A percentile compares a stretch with the other conserved stretches of the same genome.
phyloP scores from a whole-genome alignment of 2,113 vertebrate species.

The Cryptomyrus ogoouensis region DNA sequence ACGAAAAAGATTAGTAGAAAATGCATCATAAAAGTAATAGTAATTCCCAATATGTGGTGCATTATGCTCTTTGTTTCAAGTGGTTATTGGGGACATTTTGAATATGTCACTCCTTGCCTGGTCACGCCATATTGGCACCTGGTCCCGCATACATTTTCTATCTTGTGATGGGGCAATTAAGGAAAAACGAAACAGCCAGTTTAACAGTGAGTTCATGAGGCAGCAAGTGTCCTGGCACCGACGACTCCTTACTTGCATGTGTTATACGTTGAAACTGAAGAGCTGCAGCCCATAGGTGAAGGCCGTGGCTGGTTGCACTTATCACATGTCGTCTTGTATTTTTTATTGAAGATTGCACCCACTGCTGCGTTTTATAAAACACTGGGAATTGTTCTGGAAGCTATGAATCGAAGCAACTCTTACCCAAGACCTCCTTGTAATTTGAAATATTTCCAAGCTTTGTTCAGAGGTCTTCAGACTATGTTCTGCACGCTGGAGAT shows the following conservation, averaged over 20 bases:
- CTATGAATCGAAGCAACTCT: not conserved
- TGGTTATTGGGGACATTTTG: not conserved
- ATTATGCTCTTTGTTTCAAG: not conserved
- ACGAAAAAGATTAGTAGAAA: not conserved
- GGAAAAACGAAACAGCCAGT: not conserved
- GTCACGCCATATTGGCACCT: not conserved
- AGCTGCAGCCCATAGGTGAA: not conserved
- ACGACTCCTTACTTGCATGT: not conserved
- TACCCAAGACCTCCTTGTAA: not conserved
- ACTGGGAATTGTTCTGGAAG: not conserved
- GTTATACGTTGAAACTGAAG: not conserved
- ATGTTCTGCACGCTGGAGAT: not conserved
- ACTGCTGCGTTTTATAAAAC: not conserved
- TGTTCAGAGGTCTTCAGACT: not conserved
- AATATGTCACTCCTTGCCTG: not conserved
- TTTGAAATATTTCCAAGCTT: conserved; percentile 5
- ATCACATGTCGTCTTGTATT: not conserved
- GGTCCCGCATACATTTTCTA: not conserved
- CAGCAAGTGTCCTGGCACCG: not conserved
- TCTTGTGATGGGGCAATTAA: not conserved
- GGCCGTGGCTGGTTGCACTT: not conserved
- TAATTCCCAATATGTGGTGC: not conserved
- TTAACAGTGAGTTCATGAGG: not conserved
- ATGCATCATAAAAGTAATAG: not conserved
- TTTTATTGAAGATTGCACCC: not conserved